A percentile compares a stretch with the other conserved stretches of the same genome.
These are phyloP conservation scores for Ostrea denselamellosa DNA, from an alignment of 1,140 invertebrate species.

Conservation along the genomic window DNA sequence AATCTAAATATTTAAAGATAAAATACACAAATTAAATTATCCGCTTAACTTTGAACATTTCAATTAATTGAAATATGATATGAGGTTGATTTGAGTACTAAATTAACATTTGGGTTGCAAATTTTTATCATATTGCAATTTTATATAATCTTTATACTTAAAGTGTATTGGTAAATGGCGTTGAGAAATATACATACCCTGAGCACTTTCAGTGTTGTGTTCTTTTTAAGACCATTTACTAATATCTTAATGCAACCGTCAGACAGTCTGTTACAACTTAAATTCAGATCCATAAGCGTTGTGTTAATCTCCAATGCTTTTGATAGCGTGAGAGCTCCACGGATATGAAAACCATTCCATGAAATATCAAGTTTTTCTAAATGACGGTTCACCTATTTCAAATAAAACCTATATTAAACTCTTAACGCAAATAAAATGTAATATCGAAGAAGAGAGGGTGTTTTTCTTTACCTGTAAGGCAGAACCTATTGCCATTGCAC, in stretches of 20 bases:
- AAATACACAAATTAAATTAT: too few relatives aligned
- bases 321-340: conserved; percentile 62
- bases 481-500: conserved; percentile 58
- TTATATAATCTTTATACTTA: too few relatives aligned
- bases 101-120: too few relatives aligned
- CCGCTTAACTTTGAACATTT: too few relatives aligned
- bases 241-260: conserved; percentile 63
- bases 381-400: conserved; percentile 62
- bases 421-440: neutral
- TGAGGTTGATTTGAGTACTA: too few relatives aligned
- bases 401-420: neutral
- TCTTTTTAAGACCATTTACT: conserved; percentile 63
- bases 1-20: conserved; percentile 12
- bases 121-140: too few relatives aligned
- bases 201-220: conserved; percentile 59
- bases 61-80: too few relatives aligned
- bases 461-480: conserved; percentile 51
- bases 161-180: too few relatives aligned
- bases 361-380: conserved; percentile 65
- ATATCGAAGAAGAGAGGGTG: too few relatives aligned
- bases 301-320: conserved; percentile 65
- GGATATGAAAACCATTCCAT: conserved; percentile 67
- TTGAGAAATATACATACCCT: conserved; percentile 50
- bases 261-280: conserved; percentile 69
- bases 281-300: conserved; percentile 65